Base-by-base conservation (phyloP, 2,113 vertebrate species). In the Athene cunicularia region DNA sequence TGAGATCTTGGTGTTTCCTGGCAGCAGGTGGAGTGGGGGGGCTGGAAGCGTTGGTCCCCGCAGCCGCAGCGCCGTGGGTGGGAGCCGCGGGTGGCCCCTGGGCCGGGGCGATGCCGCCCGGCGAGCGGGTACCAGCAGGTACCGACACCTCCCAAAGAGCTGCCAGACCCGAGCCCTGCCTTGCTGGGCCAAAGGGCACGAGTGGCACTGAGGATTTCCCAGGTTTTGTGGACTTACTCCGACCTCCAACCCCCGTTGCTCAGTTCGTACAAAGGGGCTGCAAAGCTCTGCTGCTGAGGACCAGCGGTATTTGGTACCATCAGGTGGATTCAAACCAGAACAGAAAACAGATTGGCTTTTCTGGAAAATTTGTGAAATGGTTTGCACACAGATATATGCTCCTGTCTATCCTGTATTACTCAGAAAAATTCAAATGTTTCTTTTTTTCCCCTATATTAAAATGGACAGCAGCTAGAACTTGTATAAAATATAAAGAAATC, bases 81-180 rank as follows among this genome's bases (percentile, higher is more conserved):
- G 4, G 43, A 52, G 52, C 52, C 39, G 43, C 37, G 30, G 12
- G 21, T 1, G 35, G 43, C 6, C 3, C 28, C 26, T 7, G 3
- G 23, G 50, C 8, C 32, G 10, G 5, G 1, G 37, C 4, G 10
- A 7, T 1, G 16, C 70, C 0, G 13, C 53, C 6, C 3, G 2
- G 39, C 21, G 43, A 43, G 53, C 8, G 3, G 8, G 1, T 14
- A 43, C 43, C 43, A 19, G 53, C 8, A 3, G 8, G 1, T 14
- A 45, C 43, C 43, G 15, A 32, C 37, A 8, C 12, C 27, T 37
- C 26, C 3, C 8, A 30, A 5, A 45, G 43, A 45, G 43, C 43
- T 45, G 43, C 43, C 43, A 45, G 43, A 45, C 16, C 43, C 17
- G 43, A 45, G 43, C 43, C 16, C 43, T 45, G 43, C 14, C 52